Evolutionary conservation across 2,797 vertebrate genomes (phyloP), one percentile per base, ranked within the genome.

Genomic region (Eulemur rubriventer): DNA sequence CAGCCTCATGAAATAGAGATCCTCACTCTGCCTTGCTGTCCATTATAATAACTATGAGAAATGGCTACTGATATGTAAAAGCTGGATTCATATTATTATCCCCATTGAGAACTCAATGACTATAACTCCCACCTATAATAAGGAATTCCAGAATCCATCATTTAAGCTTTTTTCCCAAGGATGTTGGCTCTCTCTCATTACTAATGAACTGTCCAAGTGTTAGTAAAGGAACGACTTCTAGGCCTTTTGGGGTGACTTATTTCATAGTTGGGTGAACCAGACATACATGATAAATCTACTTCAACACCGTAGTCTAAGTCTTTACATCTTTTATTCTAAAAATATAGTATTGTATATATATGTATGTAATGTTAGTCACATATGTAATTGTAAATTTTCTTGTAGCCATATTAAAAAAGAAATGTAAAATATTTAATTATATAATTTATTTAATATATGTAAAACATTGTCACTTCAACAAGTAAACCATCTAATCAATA

Each of bases 1-100:
- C 1, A 30, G 33, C 46, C 4, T 48, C 4, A 38, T 3, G 1
- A 24, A 7, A 59, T 0, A 4, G 46, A 8, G 41, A n/a, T 13
- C 16, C 4, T 10, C 13, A 41, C 0, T 12, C 24, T 16, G 10
- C 46, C 26, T 72, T 52, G 14, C 17, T 46, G 10, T 26, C 41
- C 20, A 4, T 9, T 38, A 41, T 1, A 52, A 11, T 67, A 22
- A 13, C 63, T 73, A 8, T 72, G 43, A 72, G 20, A 63, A 55
- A 20, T 24, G 35, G 18, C 22, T 7, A 7, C 2, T 7, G 3
- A 33, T 73, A 43, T 24, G 18, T 1, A 33, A 46, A 80, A 38
- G 7, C n/a, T 69, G 12, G 4, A 35, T 18, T 57, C 4, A 52
- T 30, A 65, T 12, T 16, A 2, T 46, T 4, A 35, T 80, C 83